A percentile compares a stretch with the other conserved stretches of the same genome.
Conservation (phyloP, 2,888 invertebrate species). For the Empis livida region DNA sequence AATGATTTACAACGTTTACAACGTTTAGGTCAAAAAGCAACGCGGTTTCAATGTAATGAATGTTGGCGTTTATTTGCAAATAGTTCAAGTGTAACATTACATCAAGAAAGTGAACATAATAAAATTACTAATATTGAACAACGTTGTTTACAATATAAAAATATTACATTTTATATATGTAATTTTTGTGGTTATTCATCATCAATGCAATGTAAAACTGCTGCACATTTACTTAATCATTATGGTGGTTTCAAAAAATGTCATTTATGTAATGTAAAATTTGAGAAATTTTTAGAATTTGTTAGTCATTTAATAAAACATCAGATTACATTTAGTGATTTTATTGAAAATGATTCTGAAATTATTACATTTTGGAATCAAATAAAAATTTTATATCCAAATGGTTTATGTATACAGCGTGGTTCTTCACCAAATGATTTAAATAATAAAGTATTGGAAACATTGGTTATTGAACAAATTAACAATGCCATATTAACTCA, state of each 20-base stretch:
- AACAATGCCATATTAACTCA: not conserved
- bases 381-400: not conserved
- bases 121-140: not conserved
- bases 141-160: not conserved
- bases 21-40: not conserved
- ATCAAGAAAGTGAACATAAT: constrained; percentile 3
- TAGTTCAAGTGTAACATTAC: not conserved
- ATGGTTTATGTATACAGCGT: not conserved
- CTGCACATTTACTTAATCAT: constrained; percentile 34
- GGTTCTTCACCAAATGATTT: not conserved
- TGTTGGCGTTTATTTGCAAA: not conserved
- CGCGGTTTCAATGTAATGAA: not conserved
- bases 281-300: not conserved
- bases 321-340: not conserved
- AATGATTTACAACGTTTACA: not conserved
- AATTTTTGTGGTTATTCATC: not conserved
- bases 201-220: constrained; percentile 17
- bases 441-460: not conserved
- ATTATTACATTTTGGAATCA: not conserved
- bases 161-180: not conserved
- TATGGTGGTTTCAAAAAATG: constrained; percentile 20
- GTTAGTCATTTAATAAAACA: not conserved
- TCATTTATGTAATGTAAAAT: constrained; percentile 16
- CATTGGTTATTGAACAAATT: not conserved
- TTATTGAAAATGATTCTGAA: not conserved